Evolutionary conservation across 2,113 vertebrate genomes (phyloP).

Genomic region (Embiotoca jacksoni): DNA sequence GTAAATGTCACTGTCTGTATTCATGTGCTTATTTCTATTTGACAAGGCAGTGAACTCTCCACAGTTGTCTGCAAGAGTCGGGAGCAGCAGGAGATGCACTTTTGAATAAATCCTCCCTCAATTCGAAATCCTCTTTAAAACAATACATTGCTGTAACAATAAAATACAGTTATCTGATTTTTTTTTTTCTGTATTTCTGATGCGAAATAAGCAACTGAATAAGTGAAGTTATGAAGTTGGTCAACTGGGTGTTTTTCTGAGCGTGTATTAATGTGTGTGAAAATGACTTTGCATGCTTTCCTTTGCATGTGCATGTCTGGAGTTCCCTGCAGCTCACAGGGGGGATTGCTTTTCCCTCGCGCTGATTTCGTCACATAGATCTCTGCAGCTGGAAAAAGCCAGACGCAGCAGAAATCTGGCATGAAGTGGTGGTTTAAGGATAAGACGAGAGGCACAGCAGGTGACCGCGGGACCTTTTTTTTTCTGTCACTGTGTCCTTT

Average conservation of each 20-base stretch:
- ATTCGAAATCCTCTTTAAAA: conserved; percentile 11
- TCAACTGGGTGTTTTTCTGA: not conserved
- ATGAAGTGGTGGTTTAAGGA: conserved; percentile 20
- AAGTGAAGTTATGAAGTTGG: not conserved
- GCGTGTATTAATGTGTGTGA: conserved; percentile 2
- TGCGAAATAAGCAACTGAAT: not conserved
- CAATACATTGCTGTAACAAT: not conserved
- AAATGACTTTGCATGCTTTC: conserved; percentile 17
- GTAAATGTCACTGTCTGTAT: conserved; percentile 34
- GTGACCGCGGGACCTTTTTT: not conserved
- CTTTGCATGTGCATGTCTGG: conserved; percentile 15
- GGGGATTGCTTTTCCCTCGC: conserved; percentile 9
- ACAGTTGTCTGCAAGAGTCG: conserved; percentile 4
- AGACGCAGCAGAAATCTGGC: conserved; percentile 19
- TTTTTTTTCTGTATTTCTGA: not conserved
- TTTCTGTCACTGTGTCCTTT: conserved; percentile 41
- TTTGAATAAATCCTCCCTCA: conserved; percentile 13
- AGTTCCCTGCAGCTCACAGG: not conserved
- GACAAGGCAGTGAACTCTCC: conserved; percentile 32
- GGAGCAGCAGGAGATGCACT: conserved; percentile 14
- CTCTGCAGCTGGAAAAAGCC: conserved; percentile 18
- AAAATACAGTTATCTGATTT: not conserved
- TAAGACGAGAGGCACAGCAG: conserved; percentile 18
- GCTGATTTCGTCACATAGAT: conserved; percentile 24
- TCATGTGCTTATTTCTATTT: conserved; percentile 47